Percentiles rank a stretch among this genome's conserved stretches.
Evolutionary conservation across 2,888 invertebrate species (phyloP).

Genomic region (Chaetoderma sp.): DNA sequence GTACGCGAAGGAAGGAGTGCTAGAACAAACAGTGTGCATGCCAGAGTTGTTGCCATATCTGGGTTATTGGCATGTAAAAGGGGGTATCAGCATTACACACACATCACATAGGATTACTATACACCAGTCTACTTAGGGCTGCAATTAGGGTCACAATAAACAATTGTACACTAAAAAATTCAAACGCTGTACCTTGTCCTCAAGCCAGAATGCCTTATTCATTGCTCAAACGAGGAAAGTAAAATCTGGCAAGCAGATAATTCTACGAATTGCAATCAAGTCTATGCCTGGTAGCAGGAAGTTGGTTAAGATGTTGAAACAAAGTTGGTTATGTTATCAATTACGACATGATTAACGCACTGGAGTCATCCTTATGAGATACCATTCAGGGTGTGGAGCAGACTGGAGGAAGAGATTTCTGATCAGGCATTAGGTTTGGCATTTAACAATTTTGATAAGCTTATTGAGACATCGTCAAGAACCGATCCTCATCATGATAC

Average conservation of each 20-base stretch:
- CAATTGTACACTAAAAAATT: neutral
- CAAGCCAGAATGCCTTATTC: constrained; percentile 21
- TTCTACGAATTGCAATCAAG: constrained; percentile 18
- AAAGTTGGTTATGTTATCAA: constrained; percentile 18
- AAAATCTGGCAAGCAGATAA: constrained; percentile 18
- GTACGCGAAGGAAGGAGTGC: too few relatives aligned
- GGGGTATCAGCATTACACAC: too few relatives aligned
- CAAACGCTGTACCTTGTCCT: constrained; percentile 12
- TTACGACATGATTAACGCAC: constrained; percentile 15
- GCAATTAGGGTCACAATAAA: too few relatives aligned
- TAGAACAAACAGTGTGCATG: too few relatives aligned
- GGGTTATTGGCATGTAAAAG: too few relatives aligned
- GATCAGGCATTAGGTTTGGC: constrained; percentile 4
- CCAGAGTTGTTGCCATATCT: too few relatives aligned
- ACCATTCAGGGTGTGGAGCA: neutral
- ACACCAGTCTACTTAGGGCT: too few relatives aligned
- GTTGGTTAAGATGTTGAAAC: constrained; percentile 18
- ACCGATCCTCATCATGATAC: too few relatives aligned
- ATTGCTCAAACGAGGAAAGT: constrained; percentile 12
- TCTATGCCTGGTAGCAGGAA: constrained; percentile 27
- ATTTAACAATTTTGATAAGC: constrained; percentile 27
- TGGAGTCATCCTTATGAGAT: constrained; percentile 10
- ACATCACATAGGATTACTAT: too few relatives aligned
- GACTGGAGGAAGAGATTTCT: constrained; percentile 3
- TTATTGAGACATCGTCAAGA: constrained; percentile 20